These are phyloP conservation scores for Mycetomoellerius zeteki DNA, from an alignment of 1,140 invertebrate genomes.

Conservation along the genomic window DNA sequence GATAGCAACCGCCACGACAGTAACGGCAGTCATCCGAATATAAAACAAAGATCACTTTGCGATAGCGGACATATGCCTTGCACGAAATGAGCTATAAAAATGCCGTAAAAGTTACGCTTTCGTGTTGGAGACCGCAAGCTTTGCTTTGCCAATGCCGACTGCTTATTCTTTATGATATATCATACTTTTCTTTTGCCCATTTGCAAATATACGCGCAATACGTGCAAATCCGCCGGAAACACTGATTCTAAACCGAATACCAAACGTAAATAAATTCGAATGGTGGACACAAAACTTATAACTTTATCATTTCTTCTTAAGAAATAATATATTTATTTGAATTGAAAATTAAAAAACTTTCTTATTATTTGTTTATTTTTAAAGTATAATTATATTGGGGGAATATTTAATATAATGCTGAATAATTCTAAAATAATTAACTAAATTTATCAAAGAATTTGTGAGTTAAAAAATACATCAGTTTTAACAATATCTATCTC, in stretches of 20 bases:
- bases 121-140: conserved; percentile 28
- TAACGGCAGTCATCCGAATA: conserved; percentile 55
- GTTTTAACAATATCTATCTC: no score
- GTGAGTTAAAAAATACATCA: no score
- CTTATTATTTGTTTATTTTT: not conserved
- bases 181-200: conserved; percentile 16
- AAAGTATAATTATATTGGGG: not conserved
- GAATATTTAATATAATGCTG: not conserved
- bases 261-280: not conserved
- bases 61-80: conserved; percentile 71
- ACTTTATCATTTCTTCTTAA: not conserved
- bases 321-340: not conserved
- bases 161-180: not conserved
- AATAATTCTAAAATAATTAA: not conserved
- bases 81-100: conserved; percentile 72
- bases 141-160: conserved; percentile 32
- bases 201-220: not conserved
- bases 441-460: not conserved
- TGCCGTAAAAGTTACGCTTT: conserved; percentile 69
- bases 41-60: conserved; percentile 72
- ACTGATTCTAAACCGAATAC: not conserved
- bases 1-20: conserved; percentile 39
- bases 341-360: not conserved
- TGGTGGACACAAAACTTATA: not conserved
- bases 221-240: not conserved